Evolutionary conservation across 2,113 vertebrate species (phyloP).

Genomic region (Empidonax alnorum): DNA sequence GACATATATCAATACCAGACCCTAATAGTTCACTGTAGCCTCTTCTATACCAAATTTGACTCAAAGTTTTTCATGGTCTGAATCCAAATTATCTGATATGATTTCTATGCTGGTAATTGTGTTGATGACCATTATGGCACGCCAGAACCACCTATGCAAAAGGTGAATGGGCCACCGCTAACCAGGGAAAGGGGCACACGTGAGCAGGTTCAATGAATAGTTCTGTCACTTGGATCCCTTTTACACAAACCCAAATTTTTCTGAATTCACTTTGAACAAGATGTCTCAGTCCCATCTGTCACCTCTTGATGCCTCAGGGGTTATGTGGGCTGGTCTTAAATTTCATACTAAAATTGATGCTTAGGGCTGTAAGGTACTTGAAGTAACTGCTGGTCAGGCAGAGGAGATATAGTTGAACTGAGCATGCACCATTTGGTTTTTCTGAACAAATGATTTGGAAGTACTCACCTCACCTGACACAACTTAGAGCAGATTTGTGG

Average conservation of each 20-base stretch:
- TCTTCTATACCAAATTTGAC: background rate
- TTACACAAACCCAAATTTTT: background rate
- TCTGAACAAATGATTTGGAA: background rate
- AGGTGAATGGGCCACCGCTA: background rate
- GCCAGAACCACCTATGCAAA: background rate
- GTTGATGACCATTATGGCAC: background rate
- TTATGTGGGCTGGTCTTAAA: background rate
- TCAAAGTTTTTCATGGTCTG: background rate
- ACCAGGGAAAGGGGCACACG: background rate
- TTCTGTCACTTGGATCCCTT: background rate
- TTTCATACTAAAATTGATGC: background rate
- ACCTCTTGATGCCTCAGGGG: background rate
- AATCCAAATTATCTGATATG: background rate
- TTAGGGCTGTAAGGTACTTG: background rate
- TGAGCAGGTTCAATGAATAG: background rate
- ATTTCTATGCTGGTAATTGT: background rate
- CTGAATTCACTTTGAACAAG: background rate
- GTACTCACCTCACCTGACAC: background rate
- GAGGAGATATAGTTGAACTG: background rate
- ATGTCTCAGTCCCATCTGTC: background rate
- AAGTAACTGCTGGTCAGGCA: background rate
- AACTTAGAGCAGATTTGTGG: background rate
- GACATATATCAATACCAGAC: background rate
- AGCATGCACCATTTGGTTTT: background rate
- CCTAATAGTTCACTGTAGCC: background rate